These are phyloP conservation scores for Porites rus DNA, from an alignment of 92 coral and sea anemone species.

Conservation along the genomic window DNA sequence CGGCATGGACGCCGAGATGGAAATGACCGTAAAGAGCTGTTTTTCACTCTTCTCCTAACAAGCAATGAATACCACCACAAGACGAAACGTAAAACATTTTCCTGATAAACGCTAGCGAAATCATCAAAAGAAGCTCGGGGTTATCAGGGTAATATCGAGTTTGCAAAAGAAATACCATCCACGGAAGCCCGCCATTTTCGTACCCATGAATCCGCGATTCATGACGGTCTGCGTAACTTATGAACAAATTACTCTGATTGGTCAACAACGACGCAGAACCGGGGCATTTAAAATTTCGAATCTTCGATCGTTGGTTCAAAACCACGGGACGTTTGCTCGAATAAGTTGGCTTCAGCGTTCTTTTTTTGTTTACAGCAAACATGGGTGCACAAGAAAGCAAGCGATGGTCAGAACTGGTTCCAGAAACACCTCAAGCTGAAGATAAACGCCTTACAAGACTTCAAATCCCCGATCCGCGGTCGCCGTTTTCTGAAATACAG, in stretches of 20 bases:
- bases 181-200: not conserved
- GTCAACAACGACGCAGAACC: slow-evolving; percentile 64
- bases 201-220: not conserved
- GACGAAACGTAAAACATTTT: too few relatives aligned
- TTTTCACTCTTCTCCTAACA: not conserved
- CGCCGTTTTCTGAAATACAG: slow-evolving; percentile 70
- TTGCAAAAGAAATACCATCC: not conserved
- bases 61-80: not conserved
- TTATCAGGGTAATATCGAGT: too few relatives aligned
- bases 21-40: not conserved
- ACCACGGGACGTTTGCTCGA: slow-evolving; percentile 7
- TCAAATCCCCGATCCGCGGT: slow-evolving; percentile 84
- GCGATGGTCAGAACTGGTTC: slow-evolving; percentile 77
- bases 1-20: not conserved
- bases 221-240: slow-evolving; percentile 13
- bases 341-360: not conserved
- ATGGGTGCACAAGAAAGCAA: slow-evolving; percentile 97
- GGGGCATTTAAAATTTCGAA: slow-evolving; percentile 74
- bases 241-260: slow-evolving; percentile 52
- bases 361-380: not conserved
- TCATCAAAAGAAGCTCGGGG: too few relatives aligned
- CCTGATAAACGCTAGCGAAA: too few relatives aligned
- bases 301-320: slow-evolving; percentile 54
- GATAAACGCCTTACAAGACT: slow-evolving; percentile 56
- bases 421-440: slow-evolving; percentile 77